phyloP scores from a whole-genome alignment of 2,888 invertebrate species.

The Apamea sordens region DNA sequence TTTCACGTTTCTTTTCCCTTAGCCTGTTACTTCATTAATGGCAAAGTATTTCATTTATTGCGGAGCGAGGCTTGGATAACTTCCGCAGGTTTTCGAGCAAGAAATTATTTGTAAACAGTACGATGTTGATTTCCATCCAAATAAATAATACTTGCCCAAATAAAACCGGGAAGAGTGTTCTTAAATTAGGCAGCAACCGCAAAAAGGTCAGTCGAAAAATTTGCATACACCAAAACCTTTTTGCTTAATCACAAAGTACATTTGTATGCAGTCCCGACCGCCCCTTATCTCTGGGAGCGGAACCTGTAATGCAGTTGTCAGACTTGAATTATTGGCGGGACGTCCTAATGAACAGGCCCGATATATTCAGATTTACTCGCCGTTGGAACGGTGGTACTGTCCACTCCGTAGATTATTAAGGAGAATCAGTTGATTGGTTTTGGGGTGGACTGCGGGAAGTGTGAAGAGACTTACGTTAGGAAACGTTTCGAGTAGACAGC shows the following conservation, averaged over 20 bases:
- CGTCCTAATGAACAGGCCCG: conserved; percentile 56
- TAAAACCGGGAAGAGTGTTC: conserved; percentile 28
- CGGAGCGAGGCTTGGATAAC: not conserved
- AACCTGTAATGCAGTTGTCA: conserved; percentile 65
- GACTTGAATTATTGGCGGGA: conserved; percentile 59
- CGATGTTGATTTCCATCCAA: not conserved
- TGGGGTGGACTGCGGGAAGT: conserved; percentile 16
- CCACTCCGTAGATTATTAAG: conserved; percentile 48
- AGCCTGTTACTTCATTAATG: conserved; percentile 14
- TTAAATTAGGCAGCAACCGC: conserved; percentile 46
- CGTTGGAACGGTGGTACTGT: conserved; percentile 38
- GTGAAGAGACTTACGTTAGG: conserved; percentile 10
- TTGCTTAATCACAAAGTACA: conserved; percentile 57
- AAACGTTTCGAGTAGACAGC: conserved; percentile 14
- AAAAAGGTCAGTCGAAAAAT: conserved; percentile 53
- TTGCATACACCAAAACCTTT: conserved; percentile 54
- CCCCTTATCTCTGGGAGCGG: conserved; percentile 51
- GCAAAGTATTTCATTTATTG: conserved; percentile 10
- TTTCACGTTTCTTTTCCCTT: conserved; percentile 10
- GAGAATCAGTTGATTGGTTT: conserved; percentile 49
- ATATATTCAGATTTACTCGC: conserved; percentile 54
- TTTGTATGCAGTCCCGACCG: conserved; percentile 56
- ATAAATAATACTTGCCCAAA: conserved; percentile 23
- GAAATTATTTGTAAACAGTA: conserved; percentile 1
- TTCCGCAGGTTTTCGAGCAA: not conserved